A percentile compares a stretch with the other conserved stretches of the same genome.
phyloP scores from a whole-genome alignment of 2,113 vertebrate species.

The Melanerpes formicivorus region DNA sequence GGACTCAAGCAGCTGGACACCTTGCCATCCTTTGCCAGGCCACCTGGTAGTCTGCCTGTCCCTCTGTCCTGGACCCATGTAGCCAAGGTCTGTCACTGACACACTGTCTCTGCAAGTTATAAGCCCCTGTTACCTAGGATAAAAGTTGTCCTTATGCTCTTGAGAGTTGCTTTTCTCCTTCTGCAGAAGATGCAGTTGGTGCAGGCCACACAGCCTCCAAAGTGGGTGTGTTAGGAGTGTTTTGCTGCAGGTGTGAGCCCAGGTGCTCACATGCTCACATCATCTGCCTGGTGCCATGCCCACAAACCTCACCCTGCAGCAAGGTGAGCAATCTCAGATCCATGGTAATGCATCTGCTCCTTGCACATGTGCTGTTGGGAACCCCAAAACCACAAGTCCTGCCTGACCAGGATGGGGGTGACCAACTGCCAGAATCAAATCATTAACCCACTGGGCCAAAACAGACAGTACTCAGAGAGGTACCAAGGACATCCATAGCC shows the following conservation, averaged over 20 bases:
- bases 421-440: not conserved
- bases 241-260: not conserved
- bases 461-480: fast-evolving
- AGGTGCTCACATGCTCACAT: fast-evolving
- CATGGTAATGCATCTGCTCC: not conserved
- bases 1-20: not conserved
- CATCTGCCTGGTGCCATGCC: not conserved
- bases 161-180: not conserved
- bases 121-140: not conserved
- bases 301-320: not conserved
- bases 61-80: not conserved
- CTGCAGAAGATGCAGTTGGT: not conserved
- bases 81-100: not conserved
- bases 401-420: not conserved
- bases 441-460: fast-evolving
- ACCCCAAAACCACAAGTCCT: not conserved
- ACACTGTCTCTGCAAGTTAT: not conserved
- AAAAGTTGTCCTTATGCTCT: not conserved
- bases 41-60: not conserved
- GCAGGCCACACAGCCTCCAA: not conserved
- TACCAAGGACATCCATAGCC: not conserved
- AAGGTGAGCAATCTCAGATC: not conserved
- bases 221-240: not conserved
- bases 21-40: not conserved
- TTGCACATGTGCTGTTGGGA: not conserved